Conservation (phyloP, 2,797 vertebrate species). For the Distichodus sexfasciatus region DNA sequence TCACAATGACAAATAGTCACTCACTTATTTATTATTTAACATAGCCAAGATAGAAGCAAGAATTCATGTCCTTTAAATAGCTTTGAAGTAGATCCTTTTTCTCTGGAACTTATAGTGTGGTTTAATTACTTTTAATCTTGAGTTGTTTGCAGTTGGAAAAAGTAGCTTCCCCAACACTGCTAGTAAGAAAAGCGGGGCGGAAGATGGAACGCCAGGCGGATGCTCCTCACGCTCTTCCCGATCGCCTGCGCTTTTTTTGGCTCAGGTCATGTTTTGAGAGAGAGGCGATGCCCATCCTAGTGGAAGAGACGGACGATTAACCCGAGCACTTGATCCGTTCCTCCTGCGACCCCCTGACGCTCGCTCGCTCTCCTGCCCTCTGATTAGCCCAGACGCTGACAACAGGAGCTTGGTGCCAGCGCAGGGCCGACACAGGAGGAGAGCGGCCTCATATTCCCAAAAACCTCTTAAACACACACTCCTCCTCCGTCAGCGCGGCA, state of each 20-base stretch:
- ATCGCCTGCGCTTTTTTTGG: slow-evolving; percentile 21
- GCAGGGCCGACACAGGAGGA: slow-evolving; percentile 39
- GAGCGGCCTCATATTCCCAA: not conserved
- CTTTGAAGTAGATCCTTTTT: no score
- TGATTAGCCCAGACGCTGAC: slow-evolving; percentile 71
- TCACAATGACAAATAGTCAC: no score
- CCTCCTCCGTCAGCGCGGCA: not conserved
- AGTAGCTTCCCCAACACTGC: no score
- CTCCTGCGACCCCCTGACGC: slow-evolving; percentile 48
- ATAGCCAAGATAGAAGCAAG: no score
- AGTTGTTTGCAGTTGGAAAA: no score
- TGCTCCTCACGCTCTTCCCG: not conserved
- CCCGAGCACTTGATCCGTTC: slow-evolving; percentile 58
- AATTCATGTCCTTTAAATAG: no score
- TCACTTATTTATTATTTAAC: no score
- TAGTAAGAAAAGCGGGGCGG: no score
- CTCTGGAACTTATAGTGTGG: no score
- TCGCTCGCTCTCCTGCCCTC: slow-evolving; percentile 50
- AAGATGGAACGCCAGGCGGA: slow-evolving; percentile 10
- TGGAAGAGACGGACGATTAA: slow-evolving; percentile 64
- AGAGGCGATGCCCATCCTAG: slow-evolving; percentile 21
- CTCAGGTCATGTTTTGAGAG: slow-evolving; percentile 8
- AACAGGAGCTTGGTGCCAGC: slow-evolving; percentile 63
- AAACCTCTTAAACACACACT: not conserved
- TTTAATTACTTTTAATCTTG: no score